Evolutionary conservation across 2,797 vertebrate species (phyloP).

Genomic region (Pseudopleuronectes americanus): DNA sequence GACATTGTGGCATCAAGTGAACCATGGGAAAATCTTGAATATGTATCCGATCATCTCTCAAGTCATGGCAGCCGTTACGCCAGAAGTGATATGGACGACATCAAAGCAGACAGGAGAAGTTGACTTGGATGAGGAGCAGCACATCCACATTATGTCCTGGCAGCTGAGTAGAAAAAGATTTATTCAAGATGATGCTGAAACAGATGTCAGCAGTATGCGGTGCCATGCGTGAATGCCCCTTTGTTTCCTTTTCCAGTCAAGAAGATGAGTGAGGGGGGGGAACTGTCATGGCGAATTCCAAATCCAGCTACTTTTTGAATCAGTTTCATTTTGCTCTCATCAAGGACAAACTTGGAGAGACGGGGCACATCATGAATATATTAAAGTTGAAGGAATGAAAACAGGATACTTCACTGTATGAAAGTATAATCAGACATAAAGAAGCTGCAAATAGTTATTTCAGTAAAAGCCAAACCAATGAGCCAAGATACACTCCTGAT

Average conservation of each 20-base stretch:
- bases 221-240: conserved; percentile 57
- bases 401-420: conserved; percentile 32
- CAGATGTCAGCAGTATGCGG: conserved; percentile 65
- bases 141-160: conserved; percentile 58
- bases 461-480: conserved; percentile 1
- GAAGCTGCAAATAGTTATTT: conserved; percentile 9
- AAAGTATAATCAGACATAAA: conserved; percentile 26
- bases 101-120: conserved; percentile 61
- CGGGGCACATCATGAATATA: conserved; percentile 37
- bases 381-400: conserved; percentile 45
- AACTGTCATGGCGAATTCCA: conserved; percentile 28
- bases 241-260: conserved; percentile 58
- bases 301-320: conserved; percentile 33
- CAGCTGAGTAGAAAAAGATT: conserved; percentile 58
- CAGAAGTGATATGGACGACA: conserved; percentile 50
- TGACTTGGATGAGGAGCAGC: conserved; percentile 59
- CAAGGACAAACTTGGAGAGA: conserved; percentile 39
- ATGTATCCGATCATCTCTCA: conserved; percentile 36
- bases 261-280: conserved; percentile 33
- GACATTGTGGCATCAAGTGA: conserved; percentile 56
- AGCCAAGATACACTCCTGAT: conserved; percentile 28
- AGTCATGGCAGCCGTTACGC: conserved; percentile 11
- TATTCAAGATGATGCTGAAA: conserved; percentile 58
- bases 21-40: conserved; percentile 53
- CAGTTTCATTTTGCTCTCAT: conserved; percentile 36